A percentile compares a stretch with the other conserved stretches of the same genome.
phyloP scores from a whole-genome alignment of 1,140 invertebrate genomes.

The Colletes gigas region DNA sequence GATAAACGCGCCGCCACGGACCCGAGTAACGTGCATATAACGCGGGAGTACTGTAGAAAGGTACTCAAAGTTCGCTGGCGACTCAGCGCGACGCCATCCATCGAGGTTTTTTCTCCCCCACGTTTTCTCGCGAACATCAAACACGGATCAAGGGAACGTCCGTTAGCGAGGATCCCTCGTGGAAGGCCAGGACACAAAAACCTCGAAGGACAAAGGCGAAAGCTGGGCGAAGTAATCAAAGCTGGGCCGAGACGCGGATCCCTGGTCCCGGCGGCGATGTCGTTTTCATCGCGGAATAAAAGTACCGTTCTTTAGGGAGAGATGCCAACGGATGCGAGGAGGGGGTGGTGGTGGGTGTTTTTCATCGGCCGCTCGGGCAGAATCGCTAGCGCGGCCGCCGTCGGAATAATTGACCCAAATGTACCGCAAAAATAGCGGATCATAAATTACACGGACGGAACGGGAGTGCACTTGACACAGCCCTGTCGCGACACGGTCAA shows the following conservation, averaged over 20 bases:
- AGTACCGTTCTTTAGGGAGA: background rate
- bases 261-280: background rate
- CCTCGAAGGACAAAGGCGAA: constrained; percentile 4
- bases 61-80: too few species aligned
- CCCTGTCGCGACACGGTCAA: constrained; percentile 48
- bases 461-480: constrained; percentile 66
- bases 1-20: too few species aligned
- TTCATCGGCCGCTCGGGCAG: background rate
- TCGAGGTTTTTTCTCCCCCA: background rate
- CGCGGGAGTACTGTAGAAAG: too few species aligned
- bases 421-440: constrained; percentile 68
- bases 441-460: constrained; percentile 62
- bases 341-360: background rate
- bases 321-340: too few species aligned
- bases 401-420: constrained; percentile 70
- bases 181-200: constrained; percentile 8
- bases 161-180: background rate
- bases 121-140: background rate
- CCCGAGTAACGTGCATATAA: too few species aligned
- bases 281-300: constrained; percentile 26
- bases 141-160: background rate
- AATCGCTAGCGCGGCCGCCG: constrained; percentile 6
- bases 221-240: constrained; percentile 9
- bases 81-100: background rate
- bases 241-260: background rate